Evolutionary conservation across 64 coral and sea anemone species (phyloP), one percentile per base, ranked within the genome.

Genomic region (Anthopleura sola): DNA sequence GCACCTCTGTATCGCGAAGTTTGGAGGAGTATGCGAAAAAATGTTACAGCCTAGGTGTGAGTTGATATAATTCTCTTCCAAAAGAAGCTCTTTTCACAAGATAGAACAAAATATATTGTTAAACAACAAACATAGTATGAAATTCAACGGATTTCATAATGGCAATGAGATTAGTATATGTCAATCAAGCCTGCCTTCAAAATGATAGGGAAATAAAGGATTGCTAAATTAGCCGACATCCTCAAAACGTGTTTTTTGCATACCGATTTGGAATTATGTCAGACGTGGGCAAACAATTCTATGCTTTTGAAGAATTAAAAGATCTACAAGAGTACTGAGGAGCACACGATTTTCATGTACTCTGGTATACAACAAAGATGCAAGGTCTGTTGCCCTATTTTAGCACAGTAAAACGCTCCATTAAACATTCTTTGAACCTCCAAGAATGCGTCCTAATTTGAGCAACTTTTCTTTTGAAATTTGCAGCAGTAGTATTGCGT

Each of bases 141-240:
- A 46, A 40, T 17, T 44, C 9, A 38, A 79, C 17, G 34, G 44
- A 79, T 44, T 79, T 79, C 66, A 71, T 71, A 71, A 71, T 79
- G 38, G 36, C 18, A 37, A 38, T 6, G 76, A 79, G 76, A 24
- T 48, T 79, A 44, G 24, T 33, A 23, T 7, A 44, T 9, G 76
- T 79, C 76, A 79, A 79, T 79, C 76, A 79, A 44, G 76, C 16
- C 50, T 20, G 20, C 15, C 36, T 79, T 48, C 76, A 47, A 44
- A 40, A 18, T 79, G 76, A 48, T 79, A 37, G 15, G 18, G 76
- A 47, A 79, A 79, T 79, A 79, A 79, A 79, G 39, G 76, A 79
- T 44, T 79, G 76, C 39, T 44, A 79, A 79, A 79, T 44, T 24
- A 48, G 76, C 76, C 44, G 37, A 48, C 44, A 48, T 38, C 31